These are phyloP conservation scores for Cephalotes varians DNA, from an alignment of 2,888 invertebrate species.

Conservation along the genomic window DNA sequence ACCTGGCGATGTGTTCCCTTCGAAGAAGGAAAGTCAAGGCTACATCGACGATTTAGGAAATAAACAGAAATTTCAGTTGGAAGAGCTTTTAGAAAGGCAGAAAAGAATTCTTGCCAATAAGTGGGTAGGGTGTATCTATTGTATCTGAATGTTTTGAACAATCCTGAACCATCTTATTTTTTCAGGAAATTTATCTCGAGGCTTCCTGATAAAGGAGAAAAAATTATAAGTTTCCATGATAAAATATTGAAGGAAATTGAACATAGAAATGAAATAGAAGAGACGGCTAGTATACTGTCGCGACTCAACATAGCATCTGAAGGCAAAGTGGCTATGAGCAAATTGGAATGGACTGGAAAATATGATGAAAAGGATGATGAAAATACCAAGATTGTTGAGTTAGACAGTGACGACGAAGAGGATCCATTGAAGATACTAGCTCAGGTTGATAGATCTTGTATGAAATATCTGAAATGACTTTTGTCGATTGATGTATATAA, in stretches of 20 bases:
- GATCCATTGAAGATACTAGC: slow-evolving; percentile 88
- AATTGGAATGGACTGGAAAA: slow-evolving; percentile 88
- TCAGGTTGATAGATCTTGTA: slow-evolving; percentile 82
- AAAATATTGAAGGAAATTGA: slow-evolving; percentile 87
- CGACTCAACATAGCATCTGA: slow-evolving; percentile 86
- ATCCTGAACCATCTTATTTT: neutral
- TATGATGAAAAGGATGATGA: slow-evolving; percentile 78
- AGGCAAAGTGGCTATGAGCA: slow-evolving; percentile 86
- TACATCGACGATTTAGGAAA: slow-evolving; percentile 86
- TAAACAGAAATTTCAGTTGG: slow-evolving; percentile 86
- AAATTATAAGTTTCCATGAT: slow-evolving; percentile 86
- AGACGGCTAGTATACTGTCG: slow-evolving; percentile 86
- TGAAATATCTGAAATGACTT: neutral
- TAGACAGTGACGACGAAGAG: slow-evolving; percentile 88
- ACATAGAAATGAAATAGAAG: slow-evolving; percentile 86
- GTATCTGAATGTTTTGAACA: neutral
- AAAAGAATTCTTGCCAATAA: slow-evolving; percentile 86
- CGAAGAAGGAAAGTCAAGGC: slow-evolving; percentile 87
- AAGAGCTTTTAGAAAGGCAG: slow-evolving; percentile 88
- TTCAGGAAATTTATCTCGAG: slow-evolving; percentile 87
- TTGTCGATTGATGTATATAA: neutral
- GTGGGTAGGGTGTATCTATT: slow-evolving; percentile 76
- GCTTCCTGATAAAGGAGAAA: slow-evolving; percentile 88
- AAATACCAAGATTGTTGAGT: slow-evolving; percentile 85
- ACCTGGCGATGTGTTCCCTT: slow-evolving; percentile 86